A percentile compares a stretch with the other conserved stretches of the same genome.
Evolutionary conservation across 92 coral and sea anemone genomes (phyloP).

Genomic region (Paramuricea clavata): DNA sequence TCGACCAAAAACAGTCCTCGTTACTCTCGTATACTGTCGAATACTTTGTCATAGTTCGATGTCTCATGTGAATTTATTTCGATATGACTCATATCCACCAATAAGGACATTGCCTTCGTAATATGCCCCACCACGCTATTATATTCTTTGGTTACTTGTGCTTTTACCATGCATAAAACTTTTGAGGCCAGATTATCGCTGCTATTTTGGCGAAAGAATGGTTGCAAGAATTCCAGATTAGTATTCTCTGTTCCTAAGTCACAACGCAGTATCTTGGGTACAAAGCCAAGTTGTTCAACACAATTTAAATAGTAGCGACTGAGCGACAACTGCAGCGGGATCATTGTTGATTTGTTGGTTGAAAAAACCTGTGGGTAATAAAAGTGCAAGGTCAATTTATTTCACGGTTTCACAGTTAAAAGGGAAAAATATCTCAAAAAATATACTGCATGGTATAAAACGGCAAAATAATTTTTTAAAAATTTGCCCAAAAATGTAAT

Average conservation of each 20-base stretch:
- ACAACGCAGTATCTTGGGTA: conserved; percentile 41
- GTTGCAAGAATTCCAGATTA: conserved; percentile 30
- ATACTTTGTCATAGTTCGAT: no score
- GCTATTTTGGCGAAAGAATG: no score
- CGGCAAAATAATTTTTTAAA: no score
- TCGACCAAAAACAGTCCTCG: no score
- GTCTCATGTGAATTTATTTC: no score
- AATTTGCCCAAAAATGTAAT: no score
- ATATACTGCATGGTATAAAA: no score
- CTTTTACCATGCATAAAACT: conserved; percentile 49
- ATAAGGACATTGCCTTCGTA: conserved; percentile 31
- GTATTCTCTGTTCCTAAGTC: conserved; percentile 45
- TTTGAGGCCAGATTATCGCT: conserved; percentile 38
- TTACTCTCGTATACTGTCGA: no score
- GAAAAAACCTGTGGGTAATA: conserved; percentile 31
- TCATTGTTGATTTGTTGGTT: conserved; percentile 49
- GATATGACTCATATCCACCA: conserved; percentile 59
- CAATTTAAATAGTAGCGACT: conserved; percentile 40
- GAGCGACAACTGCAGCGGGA: conserved; percentile 42
- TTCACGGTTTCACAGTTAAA: no score
- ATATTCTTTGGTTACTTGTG: conserved; percentile 42
- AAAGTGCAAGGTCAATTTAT: no score
- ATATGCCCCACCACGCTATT: conserved; percentile 23
- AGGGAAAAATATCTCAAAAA: no score
- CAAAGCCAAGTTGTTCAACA: conserved; percentile 22